phyloP scores from a whole-genome alignment of 2,797 vertebrate genomes.

The Acanthopagrus latus region DNA sequence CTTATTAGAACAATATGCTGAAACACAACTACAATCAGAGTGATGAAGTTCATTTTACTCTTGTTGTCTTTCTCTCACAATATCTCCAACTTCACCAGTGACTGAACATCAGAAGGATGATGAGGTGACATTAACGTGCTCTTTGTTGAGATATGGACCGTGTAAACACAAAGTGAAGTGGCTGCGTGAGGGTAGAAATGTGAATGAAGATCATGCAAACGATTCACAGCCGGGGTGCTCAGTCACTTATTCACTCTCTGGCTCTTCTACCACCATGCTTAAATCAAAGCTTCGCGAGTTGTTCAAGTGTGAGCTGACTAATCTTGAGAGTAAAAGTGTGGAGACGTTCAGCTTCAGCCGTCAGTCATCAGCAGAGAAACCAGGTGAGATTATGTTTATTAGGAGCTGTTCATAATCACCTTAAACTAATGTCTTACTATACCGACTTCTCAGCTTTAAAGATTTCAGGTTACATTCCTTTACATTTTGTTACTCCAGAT shows the following conservation, averaged over 20 bases:
- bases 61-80: background rate
- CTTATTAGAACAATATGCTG: background rate
- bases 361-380: background rate
- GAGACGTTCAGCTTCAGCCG: background rate
- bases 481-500: background rate
- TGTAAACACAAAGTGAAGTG: background rate
- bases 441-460: background rate
- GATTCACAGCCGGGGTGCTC: accelerated
- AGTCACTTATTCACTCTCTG: background rate
- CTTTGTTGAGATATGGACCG: accelerated
- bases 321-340: background rate
- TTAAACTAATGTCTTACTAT: background rate
- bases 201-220: accelerated
- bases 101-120: accelerated
- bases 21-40: background rate
- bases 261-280: background rate
- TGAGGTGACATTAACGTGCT: background rate
- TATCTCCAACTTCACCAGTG: constrained; percentile 10
- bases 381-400: background rate
- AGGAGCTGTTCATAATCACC: background rate
- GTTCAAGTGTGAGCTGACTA: background rate
- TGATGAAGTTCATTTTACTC: background rate
- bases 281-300: background rate
- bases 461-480: background rate
- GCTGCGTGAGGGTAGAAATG: background rate